Conservation (phyloP, 2,797 vertebrate genomes). For the Salmo trutta region DNA sequence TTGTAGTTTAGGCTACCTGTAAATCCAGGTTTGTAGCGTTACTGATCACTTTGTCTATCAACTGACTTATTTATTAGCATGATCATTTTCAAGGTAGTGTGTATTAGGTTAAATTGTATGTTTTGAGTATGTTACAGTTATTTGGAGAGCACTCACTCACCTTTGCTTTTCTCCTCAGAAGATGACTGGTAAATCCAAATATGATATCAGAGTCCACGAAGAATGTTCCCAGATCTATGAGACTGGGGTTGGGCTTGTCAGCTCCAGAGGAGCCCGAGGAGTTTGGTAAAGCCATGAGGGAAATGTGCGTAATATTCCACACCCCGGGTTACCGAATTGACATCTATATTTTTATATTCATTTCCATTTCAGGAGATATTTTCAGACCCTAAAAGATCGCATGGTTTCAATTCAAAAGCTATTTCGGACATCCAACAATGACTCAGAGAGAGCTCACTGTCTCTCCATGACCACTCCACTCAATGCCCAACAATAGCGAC, state of each 20-base stretch:
- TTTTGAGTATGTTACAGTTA: not conserved
- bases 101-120: not conserved
- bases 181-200: constrained; percentile 96
- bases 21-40: not conserved
- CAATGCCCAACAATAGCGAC: constrained; percentile 45
- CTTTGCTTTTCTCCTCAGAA: constrained; percentile 88
- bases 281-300: constrained; percentile 88
- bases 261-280: constrained; percentile 80
- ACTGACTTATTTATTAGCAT: not conserved
- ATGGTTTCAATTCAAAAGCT: constrained; percentile 47
- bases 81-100: not conserved
- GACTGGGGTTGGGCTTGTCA: constrained; percentile 81
- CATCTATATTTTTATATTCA: constrained; percentile 63
- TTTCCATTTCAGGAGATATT: constrained; percentile 61
- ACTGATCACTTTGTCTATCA: not conserved
- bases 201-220: constrained; percentile 94
- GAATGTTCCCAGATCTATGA: constrained; percentile 91
- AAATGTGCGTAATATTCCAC: constrained; percentile 68
- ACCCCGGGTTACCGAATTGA: constrained; percentile 54
- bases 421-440: constrained; percentile 68
- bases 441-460: constrained; percentile 51
- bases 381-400: constrained; percentile 57
- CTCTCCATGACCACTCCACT: constrained; percentile 41
- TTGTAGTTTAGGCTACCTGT: not conserved
- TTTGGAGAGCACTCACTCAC: constrained; percentile 66